These are phyloP conservation scores for Harlomillsia oculata DNA, from an alignment of 1,140 invertebrate genomes.

Conservation along the genomic window DNA sequence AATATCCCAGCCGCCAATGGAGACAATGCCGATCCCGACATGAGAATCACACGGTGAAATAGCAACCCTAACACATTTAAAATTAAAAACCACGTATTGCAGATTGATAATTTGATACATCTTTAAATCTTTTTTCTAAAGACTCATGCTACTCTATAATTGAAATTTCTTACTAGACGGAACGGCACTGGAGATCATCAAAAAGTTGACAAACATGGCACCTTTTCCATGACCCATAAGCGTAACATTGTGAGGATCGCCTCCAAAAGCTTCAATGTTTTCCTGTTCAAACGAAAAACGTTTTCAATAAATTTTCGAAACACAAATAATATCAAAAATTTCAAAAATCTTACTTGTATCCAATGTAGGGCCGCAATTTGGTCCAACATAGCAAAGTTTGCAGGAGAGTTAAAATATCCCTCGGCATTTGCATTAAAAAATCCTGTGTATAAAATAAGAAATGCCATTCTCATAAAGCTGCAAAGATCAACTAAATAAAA, in stretches of 20 bases:
- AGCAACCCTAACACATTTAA: conserved; percentile 50
- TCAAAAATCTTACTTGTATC: conserved; percentile 52
- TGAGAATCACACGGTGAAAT: conserved; percentile 85
- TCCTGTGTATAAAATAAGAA: conserved; percentile 50
- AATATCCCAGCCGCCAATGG: conserved; percentile 68
- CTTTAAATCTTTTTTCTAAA: not conserved
- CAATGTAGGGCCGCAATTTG: conserved; percentile 58
- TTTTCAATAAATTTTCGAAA: not conserved
- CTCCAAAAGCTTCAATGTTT: conserved; percentile 87
- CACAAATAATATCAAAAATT: not conserved
- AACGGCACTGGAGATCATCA: conserved; percentile 83
- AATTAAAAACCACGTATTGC: conserved; percentile 1
- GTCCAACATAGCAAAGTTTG: conserved; percentile 74
- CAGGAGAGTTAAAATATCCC: conserved; percentile 65
- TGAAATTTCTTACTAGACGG: conserved; percentile 65
- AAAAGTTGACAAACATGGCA: conserved; percentile 86
- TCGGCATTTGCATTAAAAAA: conserved; percentile 81
- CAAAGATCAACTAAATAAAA: not conserved
- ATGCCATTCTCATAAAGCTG: not conserved
- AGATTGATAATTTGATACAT: not conserved
- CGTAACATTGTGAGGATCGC: conserved; percentile 83
- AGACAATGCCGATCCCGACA: conserved; percentile 88
- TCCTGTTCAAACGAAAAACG: conserved; percentile 49
- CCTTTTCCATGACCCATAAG: conserved; percentile 89
- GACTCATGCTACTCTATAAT: too few species aligned